Percentiles rank a stretch among this genome's conserved stretches.
These are phyloP conservation scores for Motacilla alba DNA, from an alignment of 2,113 vertebrate species.

Conservation along the genomic window DNA sequence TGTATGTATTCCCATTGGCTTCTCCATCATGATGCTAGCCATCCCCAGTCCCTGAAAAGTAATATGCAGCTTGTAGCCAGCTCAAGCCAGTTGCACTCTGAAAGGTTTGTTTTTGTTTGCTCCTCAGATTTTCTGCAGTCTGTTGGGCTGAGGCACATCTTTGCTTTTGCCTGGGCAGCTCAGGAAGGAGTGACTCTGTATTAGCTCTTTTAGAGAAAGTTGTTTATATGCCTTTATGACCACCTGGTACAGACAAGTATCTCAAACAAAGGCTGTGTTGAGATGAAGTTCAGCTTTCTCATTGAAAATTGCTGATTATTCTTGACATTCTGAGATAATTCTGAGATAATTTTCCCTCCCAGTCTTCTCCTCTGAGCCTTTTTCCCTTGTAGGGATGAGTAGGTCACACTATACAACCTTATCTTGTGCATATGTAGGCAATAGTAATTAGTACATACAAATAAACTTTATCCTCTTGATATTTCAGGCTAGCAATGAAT, in stretches of 20 bases:
- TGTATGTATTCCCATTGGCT: not conserved
- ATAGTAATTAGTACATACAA: not conserved
- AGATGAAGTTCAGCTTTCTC: not conserved
- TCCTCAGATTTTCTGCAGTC: not conserved
- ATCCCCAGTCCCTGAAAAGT: not conserved
- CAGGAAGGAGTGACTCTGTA: not conserved
- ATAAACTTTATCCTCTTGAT: not conserved
- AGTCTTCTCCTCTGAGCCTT: not conserved
- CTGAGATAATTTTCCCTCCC: not conserved
- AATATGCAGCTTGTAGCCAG: not conserved
- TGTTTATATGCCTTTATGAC: not conserved
- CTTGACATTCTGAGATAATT: not conserved
- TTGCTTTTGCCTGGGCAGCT: not conserved
- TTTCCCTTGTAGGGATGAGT: not conserved
- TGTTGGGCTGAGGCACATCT: not conserved
- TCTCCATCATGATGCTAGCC: not conserved
- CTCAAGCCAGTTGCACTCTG: not conserved
- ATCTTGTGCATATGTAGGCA: not conserved
- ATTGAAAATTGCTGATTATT: not conserved
- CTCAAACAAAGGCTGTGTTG: not conserved
- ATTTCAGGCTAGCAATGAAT: constrained; percentile 79
- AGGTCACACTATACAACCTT: not conserved
- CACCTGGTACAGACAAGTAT: not conserved
- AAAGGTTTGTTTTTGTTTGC: not conserved
- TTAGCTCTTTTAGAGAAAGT: not conserved